Conservation (phyloP, 1,140 invertebrate genomes). For the Drosophila watanabei region DNA sequence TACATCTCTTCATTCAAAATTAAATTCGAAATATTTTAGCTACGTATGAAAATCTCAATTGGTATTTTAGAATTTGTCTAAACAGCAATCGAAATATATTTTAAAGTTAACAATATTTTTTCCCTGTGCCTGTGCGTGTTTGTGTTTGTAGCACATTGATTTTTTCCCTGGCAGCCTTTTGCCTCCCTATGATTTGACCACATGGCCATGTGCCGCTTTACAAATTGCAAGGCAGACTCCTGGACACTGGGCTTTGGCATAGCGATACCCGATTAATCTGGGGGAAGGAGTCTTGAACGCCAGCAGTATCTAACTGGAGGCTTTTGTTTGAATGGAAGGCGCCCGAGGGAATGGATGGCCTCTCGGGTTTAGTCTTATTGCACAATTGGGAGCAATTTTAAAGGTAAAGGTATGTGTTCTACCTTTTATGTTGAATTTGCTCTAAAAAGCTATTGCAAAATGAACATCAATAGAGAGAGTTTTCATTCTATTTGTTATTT, state of each 20-base stretch:
- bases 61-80: no score
- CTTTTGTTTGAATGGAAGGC: conserved; percentile 22
- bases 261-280: conserved; percentile 35
- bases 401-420: conserved; percentile 12
- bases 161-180: conserved; percentile 57
- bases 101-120: background rate
- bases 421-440: conserved; percentile 33
- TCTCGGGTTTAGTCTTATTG: conserved; percentile 24
- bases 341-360: conserved; percentile 9
- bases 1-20: rapidly evolving
- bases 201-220: conserved; percentile 61
- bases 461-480: conserved; percentile 52
- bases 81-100: background rate
- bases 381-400: conserved; percentile 19
- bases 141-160: conserved; percentile 64
- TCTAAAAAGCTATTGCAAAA: conserved; percentile 30
- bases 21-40: no score
- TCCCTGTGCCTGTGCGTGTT: conserved; percentile 10
- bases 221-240: conserved; percentile 52
- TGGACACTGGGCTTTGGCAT: conserved; percentile 15
- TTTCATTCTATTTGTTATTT: conserved; percentile 16
- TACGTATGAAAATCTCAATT: background rate
- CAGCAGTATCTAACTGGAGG: conserved; percentile 31
- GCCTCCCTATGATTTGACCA: conserved; percentile 57
- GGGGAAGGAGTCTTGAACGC: conserved; percentile 15